Evolutionary conservation across 1,140 invertebrate genomes (phyloP), one percentile per base, ranked within the genome.

Genomic region (Drosophila sturtevanti): DNA sequence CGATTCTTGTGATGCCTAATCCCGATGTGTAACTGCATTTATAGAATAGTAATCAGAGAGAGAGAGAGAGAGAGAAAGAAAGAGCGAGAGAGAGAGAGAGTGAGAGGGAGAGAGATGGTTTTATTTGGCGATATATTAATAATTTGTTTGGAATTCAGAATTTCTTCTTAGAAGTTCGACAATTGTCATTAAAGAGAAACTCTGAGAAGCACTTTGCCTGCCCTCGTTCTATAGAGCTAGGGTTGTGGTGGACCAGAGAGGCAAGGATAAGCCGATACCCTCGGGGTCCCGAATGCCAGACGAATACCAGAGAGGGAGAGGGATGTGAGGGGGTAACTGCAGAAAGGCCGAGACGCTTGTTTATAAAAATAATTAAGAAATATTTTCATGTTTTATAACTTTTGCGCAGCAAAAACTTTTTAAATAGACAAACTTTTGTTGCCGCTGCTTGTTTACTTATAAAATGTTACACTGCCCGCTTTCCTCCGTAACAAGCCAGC

Each of bases 311-410:
- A 12, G 2, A 35, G 34, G 1, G 41, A 16, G 18, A 7, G 18
- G 9, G 16, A 16, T 24, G 18, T 18, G 56, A 11, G 16, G 18
- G 7, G 21, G 51, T n/a, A 44, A 18, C 16, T 54, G 59, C 52
- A 34, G 60, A 48, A 41, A 22, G 24, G 63, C 41, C 65, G 73
- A 55, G 35, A 60, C 48, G 71, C 72, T 79, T 84, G 84, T 89
- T 87, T 87, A 87, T 87, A 87, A 87, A 89, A 87, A 87, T 87
- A 87, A 87, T 87, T 87, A 87, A 87, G 84, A 87, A 87, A 87
- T 87, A 87, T 87, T 87, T 87, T 89, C 84, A 89, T 87, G 84
- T 87, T 87, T 87, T 87, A 87, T 87, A 87, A 87, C 84, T 87
- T 87, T 89, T 79, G 72, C 77, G 84, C 84, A 87, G 84, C 72